Percentiles rank a stretch among this genome's conserved stretches.
Evolutionary conservation across 2,888 invertebrate genomes (phyloP).

Genomic region (Teleogryllus oceanicus): DNA sequence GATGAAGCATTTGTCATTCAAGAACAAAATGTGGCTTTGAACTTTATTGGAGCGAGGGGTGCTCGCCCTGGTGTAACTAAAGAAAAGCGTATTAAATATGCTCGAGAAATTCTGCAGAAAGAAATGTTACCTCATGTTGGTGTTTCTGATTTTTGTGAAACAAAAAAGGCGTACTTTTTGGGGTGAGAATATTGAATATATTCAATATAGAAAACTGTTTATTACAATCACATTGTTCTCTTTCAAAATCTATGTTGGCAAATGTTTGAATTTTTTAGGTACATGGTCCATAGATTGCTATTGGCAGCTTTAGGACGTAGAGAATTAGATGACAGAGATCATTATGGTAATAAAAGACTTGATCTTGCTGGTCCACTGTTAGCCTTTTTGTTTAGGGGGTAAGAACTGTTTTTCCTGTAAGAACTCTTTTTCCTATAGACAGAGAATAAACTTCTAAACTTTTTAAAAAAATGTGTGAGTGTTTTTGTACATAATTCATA

Average conservation of each 20-base stretch:
- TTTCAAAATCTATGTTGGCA: too few species aligned
- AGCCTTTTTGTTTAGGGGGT: slow-evolving; percentile 94
- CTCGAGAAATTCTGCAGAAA: slow-evolving; percentile 97
- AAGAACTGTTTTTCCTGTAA: slow-evolving; percentile 36
- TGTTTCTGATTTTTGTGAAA: slow-evolving; percentile 98
- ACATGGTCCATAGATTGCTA: slow-evolving; percentile 97
- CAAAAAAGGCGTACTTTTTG: slow-evolving; percentile 97
- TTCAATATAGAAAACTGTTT: too few species aligned
- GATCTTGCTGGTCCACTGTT: slow-evolving; percentile 96
- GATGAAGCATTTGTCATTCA: slow-evolving; percentile 99
- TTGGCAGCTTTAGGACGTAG: slow-evolving; percentile 92
- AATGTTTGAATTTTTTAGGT: slow-evolving; percentile 49
- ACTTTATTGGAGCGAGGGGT: slow-evolving; percentile 97
- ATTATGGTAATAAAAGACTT: slow-evolving; percentile 97
- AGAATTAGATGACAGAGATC: slow-evolving; percentile 99
- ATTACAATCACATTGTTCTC: too few species aligned
- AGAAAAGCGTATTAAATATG: slow-evolving; percentile 98
- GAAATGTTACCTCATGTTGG: slow-evolving; percentile 99
- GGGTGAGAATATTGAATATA: slow-evolving; percentile 52
- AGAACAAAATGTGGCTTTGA: slow-evolving; percentile 97
- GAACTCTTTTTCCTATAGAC: not conserved
- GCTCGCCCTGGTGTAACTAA: slow-evolving; percentile 97
- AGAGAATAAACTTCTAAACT: too few species aligned
- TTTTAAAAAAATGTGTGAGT: too few species aligned
- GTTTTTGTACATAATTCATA: too few species aligned